Conservation (phyloP, 1,140 invertebrate genomes). For the Hormaphis cornu region DNA sequence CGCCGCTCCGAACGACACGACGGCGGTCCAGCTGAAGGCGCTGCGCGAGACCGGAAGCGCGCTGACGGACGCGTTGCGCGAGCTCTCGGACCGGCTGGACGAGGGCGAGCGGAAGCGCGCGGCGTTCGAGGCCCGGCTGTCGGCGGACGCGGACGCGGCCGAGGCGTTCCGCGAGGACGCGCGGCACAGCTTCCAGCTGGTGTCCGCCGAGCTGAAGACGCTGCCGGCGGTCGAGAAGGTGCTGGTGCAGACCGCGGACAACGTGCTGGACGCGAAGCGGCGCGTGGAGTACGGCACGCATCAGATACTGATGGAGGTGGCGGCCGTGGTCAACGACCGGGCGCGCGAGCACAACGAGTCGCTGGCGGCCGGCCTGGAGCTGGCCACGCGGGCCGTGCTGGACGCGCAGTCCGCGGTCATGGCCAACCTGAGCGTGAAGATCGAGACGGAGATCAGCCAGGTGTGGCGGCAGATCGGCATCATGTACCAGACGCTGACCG, state of each 20-base stretch:
- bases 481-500: conserved; percentile 73
- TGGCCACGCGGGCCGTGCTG: conserved; percentile 57
- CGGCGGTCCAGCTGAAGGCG: too few relatives aligned
- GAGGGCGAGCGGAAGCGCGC: neutral
- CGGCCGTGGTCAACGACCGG: conserved; percentile 56
- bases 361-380: conserved; percentile 58
- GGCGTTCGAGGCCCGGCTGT: neutral
- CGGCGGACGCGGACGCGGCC: neutral
- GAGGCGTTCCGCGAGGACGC: conserved; percentile 37
- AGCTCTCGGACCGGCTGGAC: neutral
- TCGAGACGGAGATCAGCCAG: conserved; percentile 72
- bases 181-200: conserved; percentile 41
- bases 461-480: conserved; percentile 47
- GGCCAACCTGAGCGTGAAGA: conserved; percentile 62
- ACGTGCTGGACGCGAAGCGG: conserved; percentile 72
- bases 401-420: conserved; percentile 63
- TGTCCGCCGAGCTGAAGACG: conserved; percentile 37
- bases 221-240: conserved; percentile 68
- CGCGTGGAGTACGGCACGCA: conserved; percentile 75
- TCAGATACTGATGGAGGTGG: conserved; percentile 71
- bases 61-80: neutral
- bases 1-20: neutral
- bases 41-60: neutral
- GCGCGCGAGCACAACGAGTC: conserved; percentile 57
- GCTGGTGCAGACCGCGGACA: conserved; percentile 71